phyloP scores from a whole-genome alignment of 2,888 invertebrate genomes.

The Elysia crispata region DNA sequence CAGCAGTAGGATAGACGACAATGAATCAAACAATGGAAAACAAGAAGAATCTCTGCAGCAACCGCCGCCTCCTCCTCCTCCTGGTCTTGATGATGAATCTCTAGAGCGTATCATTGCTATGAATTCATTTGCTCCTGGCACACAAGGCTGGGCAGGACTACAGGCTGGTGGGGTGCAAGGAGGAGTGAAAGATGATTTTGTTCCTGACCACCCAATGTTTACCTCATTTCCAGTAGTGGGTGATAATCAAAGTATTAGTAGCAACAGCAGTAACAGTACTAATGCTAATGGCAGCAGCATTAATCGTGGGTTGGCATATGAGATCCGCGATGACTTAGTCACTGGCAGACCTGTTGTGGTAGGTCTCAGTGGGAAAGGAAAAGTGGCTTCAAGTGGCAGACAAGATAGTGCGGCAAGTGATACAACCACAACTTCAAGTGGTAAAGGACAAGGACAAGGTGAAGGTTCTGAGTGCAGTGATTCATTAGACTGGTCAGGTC shows the following conservation, averaged over 20 bases:
- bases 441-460: background rate
- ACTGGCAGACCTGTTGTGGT: constrained; percentile 58
- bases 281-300: background rate
- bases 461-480: constrained; percentile 49
- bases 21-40: background rate
- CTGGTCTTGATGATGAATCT: constrained; percentile 45
- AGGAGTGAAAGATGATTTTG: constrained; percentile 62
- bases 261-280: background rate
- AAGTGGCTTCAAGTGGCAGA: constrained; percentile 25
- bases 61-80: constrained; percentile 2
- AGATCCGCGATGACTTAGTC: constrained; percentile 63
- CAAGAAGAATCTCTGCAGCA: background rate
- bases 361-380: constrained; percentile 35
- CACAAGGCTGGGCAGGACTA: constrained; percentile 55
- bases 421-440: background rate
- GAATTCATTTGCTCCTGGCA: constrained; percentile 52
- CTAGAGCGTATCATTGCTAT: constrained; percentile 52
- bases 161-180: constrained; percentile 58
- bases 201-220: constrained; percentile 58
- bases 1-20: background rate
- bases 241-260: background rate
- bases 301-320: constrained; percentile 61
- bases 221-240: constrained; percentile 38
- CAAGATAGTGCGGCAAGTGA: background rate
- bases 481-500: constrained; percentile 66